These are phyloP conservation scores for Aurelia sp. DNA, from an alignment of 30 jellyfish, hydroid and myxozoan species.

Conservation along the genomic window DNA sequence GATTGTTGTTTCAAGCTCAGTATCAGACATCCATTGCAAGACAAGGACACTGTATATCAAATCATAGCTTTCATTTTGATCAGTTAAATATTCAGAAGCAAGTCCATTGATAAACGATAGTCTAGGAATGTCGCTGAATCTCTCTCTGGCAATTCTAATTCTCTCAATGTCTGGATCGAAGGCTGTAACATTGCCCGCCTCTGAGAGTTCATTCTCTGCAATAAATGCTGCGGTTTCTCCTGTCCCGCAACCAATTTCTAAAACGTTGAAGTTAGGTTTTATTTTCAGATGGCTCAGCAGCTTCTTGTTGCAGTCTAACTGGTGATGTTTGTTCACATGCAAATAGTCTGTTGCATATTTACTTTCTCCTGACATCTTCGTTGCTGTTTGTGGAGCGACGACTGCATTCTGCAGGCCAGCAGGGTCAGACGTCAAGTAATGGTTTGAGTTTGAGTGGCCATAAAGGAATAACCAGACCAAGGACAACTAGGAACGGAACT, in stretches of 20 bases:
- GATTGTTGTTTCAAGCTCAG: neutral
- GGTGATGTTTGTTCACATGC: neutral
- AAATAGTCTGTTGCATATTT: neutral
- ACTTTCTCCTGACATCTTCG: neutral
- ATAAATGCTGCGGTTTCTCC: neutral
- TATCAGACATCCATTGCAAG: neutral
- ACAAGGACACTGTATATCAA: neutral
- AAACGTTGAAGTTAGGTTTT: neutral
- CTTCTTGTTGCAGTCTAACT: neutral
- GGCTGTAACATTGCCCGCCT: too few relatives aligned
- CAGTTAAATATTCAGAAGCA: neutral
- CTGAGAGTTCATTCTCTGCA: neutral
- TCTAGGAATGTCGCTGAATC: too few relatives aligned
- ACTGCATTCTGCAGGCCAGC: too few relatives aligned
- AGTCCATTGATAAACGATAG: neutral
- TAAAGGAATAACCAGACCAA: too few relatives aligned
- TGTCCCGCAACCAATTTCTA: slow-evolving; percentile 5
- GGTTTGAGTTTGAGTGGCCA: too few relatives aligned
- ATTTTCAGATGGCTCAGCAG: neutral
- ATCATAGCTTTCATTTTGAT: neutral
- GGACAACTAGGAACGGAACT: too few relatives aligned
- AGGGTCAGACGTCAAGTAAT: too few relatives aligned
- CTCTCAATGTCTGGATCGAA: too few relatives aligned
- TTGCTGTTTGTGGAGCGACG: too few relatives aligned
- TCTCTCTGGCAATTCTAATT: too few relatives aligned